Base-by-base conservation (phyloP, 1,140 invertebrate species). In the Aphis gossypii region DNA sequence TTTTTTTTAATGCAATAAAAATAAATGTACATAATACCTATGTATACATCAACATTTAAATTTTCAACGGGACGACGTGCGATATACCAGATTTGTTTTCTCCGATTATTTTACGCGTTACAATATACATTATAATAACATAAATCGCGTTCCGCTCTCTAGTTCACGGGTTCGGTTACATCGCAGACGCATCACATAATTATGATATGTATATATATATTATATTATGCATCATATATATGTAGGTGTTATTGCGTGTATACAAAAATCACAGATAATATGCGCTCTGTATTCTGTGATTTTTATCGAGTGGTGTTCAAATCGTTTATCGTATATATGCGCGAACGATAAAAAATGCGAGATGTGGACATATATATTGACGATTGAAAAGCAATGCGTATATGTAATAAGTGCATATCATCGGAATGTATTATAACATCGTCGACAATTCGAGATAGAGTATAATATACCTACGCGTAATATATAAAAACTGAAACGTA, bases 101-200 rank as follows among this genome's bases (percentile, higher is more conserved):
- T 76, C 60, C 60, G 60, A 76, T 76, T 76, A 76, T 76, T 76
- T 76, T 76, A 18, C 60, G 30, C 14, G 60, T 76, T 76, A 76
- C 30, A 35, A 76, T n/a, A n/a, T n/a, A 68, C 7, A 76, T 76
- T n/a, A 76, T 76, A 76, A 68, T n/a, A 76, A 14, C 30, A 76
- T 76, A 20, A 76, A 76, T 76, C 60, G 60, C 60, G 60, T 76
- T 76, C 60, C 60, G 60, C 60, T 76, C 60, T 76, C 60, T 76
- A 76, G 60, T 76, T 35, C 30, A n/a, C 60, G 60, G 30, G 30
- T n/a, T 76, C 30, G 60, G 60, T 76, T 76, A 76, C 60, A 76
- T 18, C 18, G 30, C 60, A 76, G 60, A 76, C 60, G 60, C n/a
- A 68, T 68, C 60, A 68, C 60, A 76, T 35, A 76, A 76, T 76